A percentile compares a stretch with the other conserved stretches of the same genome.
phyloP scores from a whole-genome alignment of 2,113 vertebrate species.

The Trinectes maculatus region DNA sequence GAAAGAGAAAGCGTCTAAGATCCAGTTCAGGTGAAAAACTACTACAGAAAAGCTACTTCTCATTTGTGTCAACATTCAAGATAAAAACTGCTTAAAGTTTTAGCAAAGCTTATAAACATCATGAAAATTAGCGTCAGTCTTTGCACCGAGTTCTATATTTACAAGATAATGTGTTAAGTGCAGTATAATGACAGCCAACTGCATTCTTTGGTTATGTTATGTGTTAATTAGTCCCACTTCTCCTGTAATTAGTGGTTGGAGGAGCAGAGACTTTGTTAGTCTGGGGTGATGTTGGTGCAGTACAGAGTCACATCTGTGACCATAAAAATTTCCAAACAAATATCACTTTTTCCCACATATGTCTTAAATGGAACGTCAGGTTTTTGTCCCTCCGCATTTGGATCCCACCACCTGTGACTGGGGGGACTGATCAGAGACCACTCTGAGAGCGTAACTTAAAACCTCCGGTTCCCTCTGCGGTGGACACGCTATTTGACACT shows the following conservation, averaged over 20 bases:
- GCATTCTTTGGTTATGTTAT: conserved; percentile 46
- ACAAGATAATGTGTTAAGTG: conserved; percentile 35
- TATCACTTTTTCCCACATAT: conserved; percentile 40
- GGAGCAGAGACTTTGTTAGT: conserved; percentile 52
- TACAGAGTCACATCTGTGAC: conserved; percentile 53
- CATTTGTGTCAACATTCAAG: not conserved
- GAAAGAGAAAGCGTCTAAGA: conserved; percentile 20
- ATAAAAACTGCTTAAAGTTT: not conserved
- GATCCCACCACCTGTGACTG: conserved; percentile 62
- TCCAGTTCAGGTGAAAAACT: not conserved
- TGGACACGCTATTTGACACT: conserved; percentile 58
- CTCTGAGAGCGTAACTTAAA: conserved; percentile 68
- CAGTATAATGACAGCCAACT: conserved; percentile 36
- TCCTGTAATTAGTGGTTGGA: conserved; percentile 60
- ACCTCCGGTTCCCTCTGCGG: conserved; percentile 47
- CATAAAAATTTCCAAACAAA: conserved; percentile 65
- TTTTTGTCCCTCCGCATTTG: conserved; percentile 44
- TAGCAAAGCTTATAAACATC: conserved; percentile 14
- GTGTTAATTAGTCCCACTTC: conserved; percentile 59
- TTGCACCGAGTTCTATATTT: conserved; percentile 34
- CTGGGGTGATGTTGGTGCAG: conserved; percentile 37
- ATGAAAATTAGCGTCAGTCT: conserved; percentile 18
- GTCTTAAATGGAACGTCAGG: conserved; percentile 55
- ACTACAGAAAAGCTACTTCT: conserved; percentile 8
- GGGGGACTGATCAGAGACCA: conserved; percentile 42